Conservation (phyloP, 1,140 invertebrate genomes). For the Plectrocnemia conspersa region DNA sequence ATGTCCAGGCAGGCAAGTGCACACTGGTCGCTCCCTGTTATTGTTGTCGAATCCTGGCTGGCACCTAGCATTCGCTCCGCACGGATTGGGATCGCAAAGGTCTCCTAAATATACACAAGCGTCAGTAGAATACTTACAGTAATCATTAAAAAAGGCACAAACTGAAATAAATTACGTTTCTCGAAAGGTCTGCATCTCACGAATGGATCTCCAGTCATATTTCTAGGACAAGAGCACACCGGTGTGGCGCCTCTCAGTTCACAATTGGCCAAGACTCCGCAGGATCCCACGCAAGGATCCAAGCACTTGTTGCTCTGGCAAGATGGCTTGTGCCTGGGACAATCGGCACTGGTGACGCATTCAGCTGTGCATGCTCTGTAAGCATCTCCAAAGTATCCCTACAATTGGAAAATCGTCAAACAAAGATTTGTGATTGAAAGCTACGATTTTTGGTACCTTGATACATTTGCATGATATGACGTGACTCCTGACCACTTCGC, state of each 20-base stretch:
- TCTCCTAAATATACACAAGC: constrained; percentile 63
- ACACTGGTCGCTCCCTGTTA: constrained; percentile 75
- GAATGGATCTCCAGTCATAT: constrained; percentile 85
- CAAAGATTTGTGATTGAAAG: not conserved
- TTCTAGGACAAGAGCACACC: constrained; percentile 78
- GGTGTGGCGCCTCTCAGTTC: constrained; percentile 70
- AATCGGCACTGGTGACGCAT: constrained; percentile 68
- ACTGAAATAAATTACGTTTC: constrained; percentile 51
- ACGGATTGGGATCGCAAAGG: constrained; percentile 78
- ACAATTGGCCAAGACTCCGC: constrained; percentile 76
- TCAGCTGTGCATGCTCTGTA: constrained; percentile 68
- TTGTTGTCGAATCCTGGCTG: constrained; percentile 74
- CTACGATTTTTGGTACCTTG: constrained; percentile 49
- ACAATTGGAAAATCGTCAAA: constrained; percentile 9
- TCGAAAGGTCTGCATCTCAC: constrained; percentile 73
- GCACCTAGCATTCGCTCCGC: constrained; percentile 76
- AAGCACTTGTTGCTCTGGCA: constrained; percentile 77
- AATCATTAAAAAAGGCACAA: not conserved
- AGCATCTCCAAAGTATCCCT: constrained; percentile 73
- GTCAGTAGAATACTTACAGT: not conserved
- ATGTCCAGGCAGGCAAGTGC: constrained; percentile 74
- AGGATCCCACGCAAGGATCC: constrained; percentile 75
- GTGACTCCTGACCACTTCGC: constrained; percentile 68
- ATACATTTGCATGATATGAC: constrained; percentile 77
- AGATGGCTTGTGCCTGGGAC: constrained; percentile 68